phyloP scores from a whole-genome alignment of 92 coral and sea anemone genomes.

The Pocillopora grandis region DNA sequence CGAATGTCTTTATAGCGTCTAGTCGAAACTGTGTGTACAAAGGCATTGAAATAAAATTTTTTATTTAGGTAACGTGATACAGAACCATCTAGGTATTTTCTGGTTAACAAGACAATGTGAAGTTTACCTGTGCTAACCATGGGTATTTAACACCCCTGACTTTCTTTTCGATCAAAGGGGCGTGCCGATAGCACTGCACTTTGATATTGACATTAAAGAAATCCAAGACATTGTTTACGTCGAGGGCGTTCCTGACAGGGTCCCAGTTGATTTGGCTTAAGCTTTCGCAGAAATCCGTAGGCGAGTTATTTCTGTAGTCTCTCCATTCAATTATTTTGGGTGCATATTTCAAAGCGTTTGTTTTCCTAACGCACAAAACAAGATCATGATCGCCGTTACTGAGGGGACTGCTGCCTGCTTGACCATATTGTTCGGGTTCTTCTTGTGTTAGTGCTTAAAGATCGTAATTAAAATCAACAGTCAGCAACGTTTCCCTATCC shows the following conservation, averaged over 20 bases:
- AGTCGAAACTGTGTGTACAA: too few relatives aligned
- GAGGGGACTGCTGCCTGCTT: conserved; percentile 3
- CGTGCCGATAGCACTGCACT: conserved; percentile 19
- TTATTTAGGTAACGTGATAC: too few relatives aligned
- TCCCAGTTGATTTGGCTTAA: conserved; percentile 18
- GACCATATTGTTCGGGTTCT: not conserved
- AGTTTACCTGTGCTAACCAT: not conserved
- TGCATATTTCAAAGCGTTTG: conserved; percentile 9
- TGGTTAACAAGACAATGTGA: too few relatives aligned
- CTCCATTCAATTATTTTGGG: conserved; percentile 12
- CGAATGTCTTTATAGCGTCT: too few relatives aligned
- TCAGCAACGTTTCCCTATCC: not conserved
- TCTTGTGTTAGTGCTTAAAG: conserved; percentile 5
- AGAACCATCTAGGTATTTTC: too few relatives aligned
- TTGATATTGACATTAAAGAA: not conserved
- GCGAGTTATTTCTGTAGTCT: conserved; percentile 18
- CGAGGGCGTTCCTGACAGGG: not conserved
- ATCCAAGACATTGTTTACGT: not conserved
- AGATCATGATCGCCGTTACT: conserved; percentile 2
- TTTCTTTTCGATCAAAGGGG: conserved; percentile 10
- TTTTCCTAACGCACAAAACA: conserved; percentile 8
- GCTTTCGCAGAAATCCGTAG: not conserved
- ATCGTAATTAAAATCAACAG: conserved; percentile 11
- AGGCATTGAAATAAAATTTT: too few relatives aligned
- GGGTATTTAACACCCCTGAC: conserved; percentile 20